A percentile compares a stretch with the other conserved stretches of the same genome.
These are phyloP conservation scores for Lerema accius DNA, from an alignment of 1,140 invertebrate genomes.

Conservation along the genomic window DNA sequence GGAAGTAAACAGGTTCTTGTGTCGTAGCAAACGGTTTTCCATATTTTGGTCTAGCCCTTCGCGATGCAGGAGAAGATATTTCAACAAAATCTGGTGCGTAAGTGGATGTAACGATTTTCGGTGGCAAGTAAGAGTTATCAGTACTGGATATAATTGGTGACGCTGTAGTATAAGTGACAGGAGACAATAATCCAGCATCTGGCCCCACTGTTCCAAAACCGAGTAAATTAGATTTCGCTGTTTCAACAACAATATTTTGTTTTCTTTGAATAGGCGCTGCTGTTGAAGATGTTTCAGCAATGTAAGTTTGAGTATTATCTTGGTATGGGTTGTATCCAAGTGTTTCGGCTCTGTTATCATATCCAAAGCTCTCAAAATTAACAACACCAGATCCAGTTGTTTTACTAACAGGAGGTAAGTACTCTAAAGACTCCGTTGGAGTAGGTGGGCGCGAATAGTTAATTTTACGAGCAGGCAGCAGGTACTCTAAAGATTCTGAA, in stretches of 20 bases:
- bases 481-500: slow-evolving; percentile 17
- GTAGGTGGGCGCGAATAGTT: slow-evolving; percentile 1
- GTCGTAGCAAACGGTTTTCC: slow-evolving; percentile 53
- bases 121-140: slow-evolving; percentile 41
- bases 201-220: slow-evolving; percentile 78
- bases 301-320: slow-evolving; percentile 41
- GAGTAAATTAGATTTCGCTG: slow-evolving; percentile 70
- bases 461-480: slow-evolving; percentile 6
- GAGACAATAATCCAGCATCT: slow-evolving; percentile 72
- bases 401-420: slow-evolving; percentile 16
- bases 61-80: slow-evolving; percentile 33
- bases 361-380: slow-evolving; percentile 58
- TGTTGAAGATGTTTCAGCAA: slow-evolving; percentile 42
- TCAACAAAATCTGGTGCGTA: slow-evolving; percentile 40
- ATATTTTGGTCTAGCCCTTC: slow-evolving; percentile 45
- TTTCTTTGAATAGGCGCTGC: slow-evolving; percentile 52
- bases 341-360: slow-evolving; percentile 40
- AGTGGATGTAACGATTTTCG: slow-evolving; percentile 43
- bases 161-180: slow-evolving; percentile 57
- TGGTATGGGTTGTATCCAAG: slow-evolving; percentile 48
- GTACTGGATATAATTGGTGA: slow-evolving; percentile 49
- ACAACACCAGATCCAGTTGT: slow-evolving; percentile 39
- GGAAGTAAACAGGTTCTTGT: slow-evolving; percentile 46
- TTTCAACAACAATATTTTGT: slow-evolving; percentile 72
- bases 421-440: slow-evolving; percentile 18